Base-by-base conservation (phyloP, 2,113 vertebrate species). In the Poeciliopsis retropinna region DNA sequence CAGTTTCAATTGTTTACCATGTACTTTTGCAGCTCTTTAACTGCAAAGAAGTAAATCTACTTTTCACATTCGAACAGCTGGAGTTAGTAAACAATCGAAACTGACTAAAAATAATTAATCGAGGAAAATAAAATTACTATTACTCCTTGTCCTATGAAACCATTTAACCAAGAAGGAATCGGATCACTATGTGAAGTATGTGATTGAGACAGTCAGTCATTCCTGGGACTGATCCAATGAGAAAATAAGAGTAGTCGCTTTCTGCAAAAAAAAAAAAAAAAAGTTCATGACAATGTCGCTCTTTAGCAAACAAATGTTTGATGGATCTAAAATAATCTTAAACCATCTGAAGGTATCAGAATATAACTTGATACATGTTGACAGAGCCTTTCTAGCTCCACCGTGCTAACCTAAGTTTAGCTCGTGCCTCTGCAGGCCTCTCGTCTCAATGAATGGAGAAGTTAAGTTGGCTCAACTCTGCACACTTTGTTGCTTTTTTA, bases 391-490 rank as follows among this genome's bases (percentile, higher is more conserved):
- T 70, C 67, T 29, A 75, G 68, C 78, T 88, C 80, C 76, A 86
- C 83, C 83, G 84, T 62, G 89, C 91, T 91, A 89, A 80, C 80
- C 78, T 71, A 88, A 89, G 86, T 86, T 90, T 88, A 91, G 91
- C 92, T 62, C 67, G 32, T 62, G 79, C 77, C 68, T 67, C 78
- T 41, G 2, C 61, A 91, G 90, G 94, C 93, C 94, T 89, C 86
- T 89, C 86, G 76, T 84, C 67, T 78, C 86, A 93, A 94, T 94
- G 91, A 94, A 94, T 93, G 93, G 85, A 78, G 66, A 82, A 78
- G 72, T 89, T 83, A 14, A 67, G 73, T 37, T 73, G 79, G 79
- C 69, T 41, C 29, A 22, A 65, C 85, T 60, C 11, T 29, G 27
- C 82, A 61, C 51, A 64, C 30, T 31, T 31, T 31, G 22, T 28